Conservation (phyloP, 2,888 invertebrate species). For the Eupithecia pulchellata region DNA sequence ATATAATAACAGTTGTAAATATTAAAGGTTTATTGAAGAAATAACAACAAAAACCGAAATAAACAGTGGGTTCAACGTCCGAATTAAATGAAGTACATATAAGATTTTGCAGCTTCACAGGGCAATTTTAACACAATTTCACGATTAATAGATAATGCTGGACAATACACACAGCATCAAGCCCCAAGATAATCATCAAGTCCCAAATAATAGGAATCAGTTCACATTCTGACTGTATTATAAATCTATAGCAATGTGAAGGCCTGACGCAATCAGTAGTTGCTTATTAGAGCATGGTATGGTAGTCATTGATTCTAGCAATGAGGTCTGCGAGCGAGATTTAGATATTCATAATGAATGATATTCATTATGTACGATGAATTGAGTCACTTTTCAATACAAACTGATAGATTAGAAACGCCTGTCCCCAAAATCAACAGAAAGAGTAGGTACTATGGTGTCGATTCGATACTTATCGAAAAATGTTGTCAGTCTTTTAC, state of each 20-base stretch:
- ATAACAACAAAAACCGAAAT: neutral
- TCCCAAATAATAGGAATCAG: neutral
- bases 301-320: conserved; percentile 21
- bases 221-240: neutral
- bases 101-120: neutral
- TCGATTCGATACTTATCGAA: neutral
- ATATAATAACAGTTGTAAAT: neutral
- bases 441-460: neutral
- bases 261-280: conserved; percentile 21
- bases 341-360: neutral
- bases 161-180: too few species aligned
- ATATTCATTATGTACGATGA: neutral
- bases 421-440: too few species aligned
- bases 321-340: neutral
- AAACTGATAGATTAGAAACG: neutral
- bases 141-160: too few species aligned
- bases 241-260: conserved; percentile 5
- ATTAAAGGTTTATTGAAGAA: neutral
- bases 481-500: too few species aligned
- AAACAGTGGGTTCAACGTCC: neutral
- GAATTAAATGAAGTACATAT: neutral
- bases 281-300: conserved; percentile 33
- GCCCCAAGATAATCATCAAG: neutral
- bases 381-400: neutral
- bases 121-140: neutral